Evolutionary conservation across 2,888 invertebrate genomes (phyloP).

Genomic region (Sphaerophoria rueppellii): DNA sequence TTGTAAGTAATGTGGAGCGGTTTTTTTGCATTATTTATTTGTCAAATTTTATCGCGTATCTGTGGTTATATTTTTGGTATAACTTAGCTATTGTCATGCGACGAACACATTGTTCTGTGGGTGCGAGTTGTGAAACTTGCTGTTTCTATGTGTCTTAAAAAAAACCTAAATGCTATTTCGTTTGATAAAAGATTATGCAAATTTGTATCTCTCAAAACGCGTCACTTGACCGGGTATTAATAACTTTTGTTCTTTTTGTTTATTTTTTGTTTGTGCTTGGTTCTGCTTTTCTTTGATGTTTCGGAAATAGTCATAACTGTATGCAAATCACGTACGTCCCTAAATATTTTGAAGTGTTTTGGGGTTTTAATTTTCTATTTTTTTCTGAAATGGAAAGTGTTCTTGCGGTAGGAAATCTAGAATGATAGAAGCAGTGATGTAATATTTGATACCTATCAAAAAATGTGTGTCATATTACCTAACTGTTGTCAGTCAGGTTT

Average conservation of each 20-base stretch:
- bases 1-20: neutral
- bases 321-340: constrained; percentile 17
- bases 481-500: too few relatives aligned
- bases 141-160: too few relatives aligned
- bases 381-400: neutral
- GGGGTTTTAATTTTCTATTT: neutral
- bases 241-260: constrained; percentile 8
- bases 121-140: too few relatives aligned
- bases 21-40: neutral
- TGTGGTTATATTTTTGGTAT: constrained; percentile 6
- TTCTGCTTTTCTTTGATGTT: constrained; percentile 19
- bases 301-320: constrained; percentile 12
- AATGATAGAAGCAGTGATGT: too few relatives aligned
- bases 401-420: too few relatives aligned
- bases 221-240: constrained; percentile 11
- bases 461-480: too few relatives aligned
- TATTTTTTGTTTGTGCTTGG: neutral
- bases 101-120: neutral
- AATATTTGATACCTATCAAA: too few relatives aligned
- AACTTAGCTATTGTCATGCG: constrained; percentile 3
- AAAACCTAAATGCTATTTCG: too few relatives aligned
- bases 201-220: constrained; percentile 26
- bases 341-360: neutral
- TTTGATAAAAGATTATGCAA: constrained; percentile 11
- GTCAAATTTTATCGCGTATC: constrained; percentile 12